Evolutionary conservation across 2,888 invertebrate species (phyloP), one percentile per base, ranked within the genome.

Genomic region (Napeogenes inachia): DNA sequence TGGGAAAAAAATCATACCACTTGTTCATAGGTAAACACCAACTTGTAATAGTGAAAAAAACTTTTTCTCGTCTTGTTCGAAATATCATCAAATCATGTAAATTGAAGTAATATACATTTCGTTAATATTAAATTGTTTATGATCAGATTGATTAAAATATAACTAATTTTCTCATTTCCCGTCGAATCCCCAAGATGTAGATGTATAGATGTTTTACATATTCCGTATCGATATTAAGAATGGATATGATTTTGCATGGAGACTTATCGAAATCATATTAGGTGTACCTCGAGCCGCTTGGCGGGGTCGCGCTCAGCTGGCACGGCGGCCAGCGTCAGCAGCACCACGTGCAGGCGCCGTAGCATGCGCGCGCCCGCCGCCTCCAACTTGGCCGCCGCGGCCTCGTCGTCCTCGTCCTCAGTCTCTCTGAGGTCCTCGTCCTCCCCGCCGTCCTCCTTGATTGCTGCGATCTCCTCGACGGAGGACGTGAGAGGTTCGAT

Each of bases 271-370:
- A 6, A 10, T 42, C 10, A 42, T 8, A 2, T 8, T 32, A 4
- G 38, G 13, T n/a, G 21, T 12, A 93, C 93, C 91, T 93, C 93
- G n/a, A 93, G 86, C 35, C 93, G 81, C 79, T 92, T 93, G 60
- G 90, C 85, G 47, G 93, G 93, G 81, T 94, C 93, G 50, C 90
- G 89, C 79, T 93, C 93, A 67, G 87, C 87, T 59, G 84, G 86
- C 57, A 93, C 92, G 58, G 90, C 92, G 66, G 91, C 91, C 55
- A 93, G 90, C 4, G 92, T 92, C 71, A 91, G 84, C 72, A 92
- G 78, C 90, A 92, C 91, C 50, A 91, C 88, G 75, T 92, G 92
- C 89, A 93, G 91, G 64, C 92, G 89, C 0, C 86, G 80, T 61
- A 92, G 75, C 91, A 92, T 92, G 63, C 82, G 79, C 63, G 86